Conservation (phyloP, 2,888 invertebrate genomes). For the Theodoxus fluviatilis region DNA sequence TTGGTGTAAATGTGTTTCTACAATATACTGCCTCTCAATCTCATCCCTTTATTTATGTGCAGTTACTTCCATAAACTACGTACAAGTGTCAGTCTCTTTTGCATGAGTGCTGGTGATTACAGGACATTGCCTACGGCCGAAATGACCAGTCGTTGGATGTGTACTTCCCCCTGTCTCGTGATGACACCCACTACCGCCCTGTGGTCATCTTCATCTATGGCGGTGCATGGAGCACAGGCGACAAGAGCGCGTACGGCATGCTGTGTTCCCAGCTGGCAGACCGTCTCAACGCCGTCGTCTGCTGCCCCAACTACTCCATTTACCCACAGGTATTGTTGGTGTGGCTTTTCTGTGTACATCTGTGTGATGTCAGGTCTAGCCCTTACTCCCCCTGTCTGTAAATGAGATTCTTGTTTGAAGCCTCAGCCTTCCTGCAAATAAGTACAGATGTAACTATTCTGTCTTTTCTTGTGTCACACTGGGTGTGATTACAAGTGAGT, state of each 20-base stretch:
- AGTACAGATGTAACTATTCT: no score
- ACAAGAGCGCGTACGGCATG: slow-evolving; percentile 60
- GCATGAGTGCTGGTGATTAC: slow-evolving; percentile 8
- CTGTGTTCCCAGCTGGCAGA: slow-evolving; percentile 55
- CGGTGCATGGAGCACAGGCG: slow-evolving; percentile 59
- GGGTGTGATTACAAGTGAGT: no score
- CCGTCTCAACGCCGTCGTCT: slow-evolving; percentile 50
- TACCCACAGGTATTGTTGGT: slow-evolving; percentile 56
- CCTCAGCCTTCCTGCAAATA: no score
- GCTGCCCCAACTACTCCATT: slow-evolving; percentile 59
- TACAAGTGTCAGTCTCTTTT: not conserved
- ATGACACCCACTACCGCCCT: no score
- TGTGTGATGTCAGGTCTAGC: not conserved
- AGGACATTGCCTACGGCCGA: slow-evolving; percentile 58
- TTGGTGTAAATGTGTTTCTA: not conserved
- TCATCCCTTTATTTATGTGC: no score
- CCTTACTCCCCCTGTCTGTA: no score
- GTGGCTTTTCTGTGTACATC: not conserved
- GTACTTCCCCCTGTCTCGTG: slow-evolving; percentile 46
- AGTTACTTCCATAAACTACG: not conserved
- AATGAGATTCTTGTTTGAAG: no score
- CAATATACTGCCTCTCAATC: not conserved
- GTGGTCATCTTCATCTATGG: slow-evolving; percentile 62
- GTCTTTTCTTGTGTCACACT: no score
- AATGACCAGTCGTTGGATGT: slow-evolving; percentile 55